phyloP scores from a whole-genome alignment of 2,113 vertebrate genomes.

The Myodes glareolus region DNA sequence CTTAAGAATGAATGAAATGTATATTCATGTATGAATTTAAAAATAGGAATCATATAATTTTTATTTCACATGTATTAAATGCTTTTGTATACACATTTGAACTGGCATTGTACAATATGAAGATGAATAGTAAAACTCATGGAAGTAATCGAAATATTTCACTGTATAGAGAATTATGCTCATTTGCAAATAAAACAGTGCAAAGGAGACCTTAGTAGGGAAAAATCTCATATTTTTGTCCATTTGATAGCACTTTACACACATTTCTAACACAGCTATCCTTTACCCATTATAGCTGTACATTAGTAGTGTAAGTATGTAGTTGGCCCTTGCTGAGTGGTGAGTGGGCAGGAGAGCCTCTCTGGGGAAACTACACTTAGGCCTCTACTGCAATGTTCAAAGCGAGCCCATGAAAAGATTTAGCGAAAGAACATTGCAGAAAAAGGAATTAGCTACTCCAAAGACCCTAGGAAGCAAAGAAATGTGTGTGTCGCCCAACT shows the following conservation, averaged over 20 bases:
- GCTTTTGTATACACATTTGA: conserved; percentile 2
- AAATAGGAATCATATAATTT: conserved; percentile 14
- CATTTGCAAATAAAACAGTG: not conserved
- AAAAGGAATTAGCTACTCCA: not conserved
- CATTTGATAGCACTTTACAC: not conserved
- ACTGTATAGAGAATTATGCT: not conserved
- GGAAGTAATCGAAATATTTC: not conserved
- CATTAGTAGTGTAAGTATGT: not conserved
- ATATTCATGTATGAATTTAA: not conserved
- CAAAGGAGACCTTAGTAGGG: not conserved
- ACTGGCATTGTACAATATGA: not conserved
- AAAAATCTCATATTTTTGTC: not conserved
- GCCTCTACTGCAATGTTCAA: not conserved
- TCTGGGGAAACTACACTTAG: not conserved
- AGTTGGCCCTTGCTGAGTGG: not conserved
- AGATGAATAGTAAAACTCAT: conserved; percentile 26
- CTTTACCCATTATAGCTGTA: not conserved
- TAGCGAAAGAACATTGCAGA: not conserved
- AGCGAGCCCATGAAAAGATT: not conserved
- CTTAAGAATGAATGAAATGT: conserved; percentile 5
- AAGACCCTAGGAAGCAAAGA: not conserved
- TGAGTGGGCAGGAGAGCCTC: not conserved
- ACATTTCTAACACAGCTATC: conserved; percentile 6
- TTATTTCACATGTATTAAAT: not conserved
- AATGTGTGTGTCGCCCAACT: not conserved